Base-by-base conservation (phyloP, 1,140 invertebrate species). In the Leptinotarsa defecta region DNA sequence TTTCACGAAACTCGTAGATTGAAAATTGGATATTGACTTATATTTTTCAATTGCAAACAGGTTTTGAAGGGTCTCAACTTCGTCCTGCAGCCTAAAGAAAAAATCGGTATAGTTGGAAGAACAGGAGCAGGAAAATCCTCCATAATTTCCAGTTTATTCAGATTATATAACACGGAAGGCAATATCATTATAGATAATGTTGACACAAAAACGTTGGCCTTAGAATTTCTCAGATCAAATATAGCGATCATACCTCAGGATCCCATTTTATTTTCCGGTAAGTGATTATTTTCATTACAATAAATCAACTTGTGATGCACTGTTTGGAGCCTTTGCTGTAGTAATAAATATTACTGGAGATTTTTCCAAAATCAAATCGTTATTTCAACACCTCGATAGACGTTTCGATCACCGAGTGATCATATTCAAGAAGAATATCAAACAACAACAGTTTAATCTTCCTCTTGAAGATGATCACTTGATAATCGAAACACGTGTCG, bases 241-340 rank as follows among this genome's bases (percentile, higher is more conserved):
- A 68, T 68, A 34, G 67, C 24, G 4, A 68, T 68, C 3, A 68
- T 68, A 17, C 67, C 67, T 43, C 67, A 68, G 43, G 67, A 68
- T 68, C 67, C 67, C 0, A 68, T 68, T 43, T 48, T 68, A 48
- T 68, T 68, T 19, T 68, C 67, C n/a, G 67, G 67, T 68, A 48
- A 48, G 67, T 43, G 11, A 62, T 34, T 34, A 34, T 34, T 34
- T 34, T 1, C 27, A 34, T 11, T 8, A 43, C 34, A 43, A 43
- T 11, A 8, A 34, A 2, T 34, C 34, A 34, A n/a, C n/a, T n/a
- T n/a, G n/a, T n/a, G n/a, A n/a, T n/a, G n/a, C n/a, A n/a, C n/a
- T n/a, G n/a, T n/a, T n/a, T n/a, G n/a, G n/a, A n/a, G n/a, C n/a
- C n/a, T n/a, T n/a, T n/a, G n/a, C n/a, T n/a, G n/a, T n/a, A n/a